Percentiles rank a stretch among this genome's conserved stretches.
These are phyloP conservation scores for Cyprinodon variegatus DNA, from an alignment of 2,113 vertebrate genomes.

Conservation along the genomic window DNA sequence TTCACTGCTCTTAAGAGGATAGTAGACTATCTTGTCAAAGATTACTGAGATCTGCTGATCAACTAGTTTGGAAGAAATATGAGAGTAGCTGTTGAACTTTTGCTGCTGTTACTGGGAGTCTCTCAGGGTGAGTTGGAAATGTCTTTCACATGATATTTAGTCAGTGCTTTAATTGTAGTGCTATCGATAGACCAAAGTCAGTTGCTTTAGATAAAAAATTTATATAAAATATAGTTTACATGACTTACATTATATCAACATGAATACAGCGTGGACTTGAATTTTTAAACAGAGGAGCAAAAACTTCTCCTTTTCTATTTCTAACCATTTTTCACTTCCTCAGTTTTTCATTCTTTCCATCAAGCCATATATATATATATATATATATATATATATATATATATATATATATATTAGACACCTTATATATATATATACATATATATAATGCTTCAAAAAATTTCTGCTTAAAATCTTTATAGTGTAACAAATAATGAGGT, in stretches of 20 bases:
- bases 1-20: not conserved
- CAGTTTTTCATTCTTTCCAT: no score
- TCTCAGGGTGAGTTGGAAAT: slow-evolving; percentile 20
- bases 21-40: not conserved
- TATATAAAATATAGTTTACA: not conserved
- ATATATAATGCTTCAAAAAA: no score
- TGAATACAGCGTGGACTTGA: no score
- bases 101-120: slow-evolving; percentile 14
- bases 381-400: no score
- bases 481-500: no score
- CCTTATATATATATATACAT: no score
- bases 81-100: slow-evolving; percentile 21
- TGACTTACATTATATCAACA: not conserved
- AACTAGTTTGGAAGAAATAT: slow-evolving; percentile 6
- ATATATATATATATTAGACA: no score
- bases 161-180: not conserved
- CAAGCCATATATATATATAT: no score
- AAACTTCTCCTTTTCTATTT: no score
- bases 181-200: not conserved
- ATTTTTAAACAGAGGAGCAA: no score
- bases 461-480: no score
- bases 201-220: not conserved
- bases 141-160: not conserved
- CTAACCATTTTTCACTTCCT: no score
- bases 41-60: not conserved